Base-by-base conservation (phyloP, 2,797 vertebrate genomes). In the Bradypodion ventrale region DNA sequence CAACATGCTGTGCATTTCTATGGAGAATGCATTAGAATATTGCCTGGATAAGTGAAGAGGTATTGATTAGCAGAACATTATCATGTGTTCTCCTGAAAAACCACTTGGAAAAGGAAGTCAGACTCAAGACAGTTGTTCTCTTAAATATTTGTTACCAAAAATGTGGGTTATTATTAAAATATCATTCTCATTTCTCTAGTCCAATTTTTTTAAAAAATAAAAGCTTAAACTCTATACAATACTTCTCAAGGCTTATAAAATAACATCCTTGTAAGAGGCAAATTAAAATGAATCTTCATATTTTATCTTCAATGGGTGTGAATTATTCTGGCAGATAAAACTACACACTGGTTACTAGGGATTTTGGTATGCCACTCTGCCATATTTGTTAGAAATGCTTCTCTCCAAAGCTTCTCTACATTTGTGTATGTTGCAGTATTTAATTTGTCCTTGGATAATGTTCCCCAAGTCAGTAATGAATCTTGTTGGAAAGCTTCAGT, bases 401-500 rank as follows among this genome's bases (percentile, higher is more conserved):
- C 49, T 84, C 59, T 69, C 35, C 21, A 29, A 77, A 25, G 69
- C 76, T 42, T 37, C 15, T 3, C 32, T 46, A 15, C 5, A 19
- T 0, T 0, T 2, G 23, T 5, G 3, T 5, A 66, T 5, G 8
- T 19, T 1, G 40, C 56, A 32, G 27, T 76, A 83, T 66, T 1
- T 81, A 68, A 40, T 84, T 42, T 83, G 32, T 3, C n/a, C 77
- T 92, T 83, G 16, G 13, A 44, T 40, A 29, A 44, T 56, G 32
- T 56, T 83, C 68, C 59, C 85, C 81, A 63, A 32, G 75, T 87
- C 1, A 42, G 73, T 85, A 77, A 12, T 68, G 70, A 19, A 40
- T 0, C 0, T 65, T 85, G 65, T 87, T 42, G 87, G 37, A 46
- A 80, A 80, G 69, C 60, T 78, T 23, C 59, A 82, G 75, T 66